Conservation (phyloP, 2,113 vertebrate genomes). For the Gallinago media region DNA sequence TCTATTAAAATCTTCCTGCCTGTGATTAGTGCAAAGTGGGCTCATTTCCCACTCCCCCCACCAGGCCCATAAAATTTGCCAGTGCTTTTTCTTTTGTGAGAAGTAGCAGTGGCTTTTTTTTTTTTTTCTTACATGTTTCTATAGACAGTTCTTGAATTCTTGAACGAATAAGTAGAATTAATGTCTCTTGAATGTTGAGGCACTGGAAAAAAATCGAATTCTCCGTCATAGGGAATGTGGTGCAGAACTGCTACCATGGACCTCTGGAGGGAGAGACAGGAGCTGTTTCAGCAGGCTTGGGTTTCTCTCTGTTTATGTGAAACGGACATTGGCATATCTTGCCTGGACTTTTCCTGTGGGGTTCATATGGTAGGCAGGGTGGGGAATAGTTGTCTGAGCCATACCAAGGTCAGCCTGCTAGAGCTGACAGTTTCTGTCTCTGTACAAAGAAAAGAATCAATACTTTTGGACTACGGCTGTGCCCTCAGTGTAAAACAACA, state of each 20-base stretch:
- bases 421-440: conserved; percentile 98
- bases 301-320: conserved; percentile 77
- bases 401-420: conserved; percentile 94
- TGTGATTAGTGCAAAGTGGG: conserved; percentile 30
- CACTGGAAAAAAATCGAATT: conserved; percentile 78
- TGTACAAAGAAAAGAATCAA: conserved; percentile 98
- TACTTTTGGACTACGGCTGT: conserved; percentile 98
- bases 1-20: conserved; percentile 47
- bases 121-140: not conserved
- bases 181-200: conserved; percentile 29
- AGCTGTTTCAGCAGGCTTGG: conserved; percentile 76
- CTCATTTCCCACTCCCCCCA: conserved; percentile 21
- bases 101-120: not conserved
- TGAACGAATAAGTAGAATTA: conserved; percentile 57
- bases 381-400: conserved; percentile 93
- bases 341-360: conserved; percentile 83
- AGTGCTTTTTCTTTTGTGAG: not conserved
- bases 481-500: conserved; percentile 98
- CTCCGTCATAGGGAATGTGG: conserved; percentile 82
- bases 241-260: conserved; percentile 77
- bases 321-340: conserved; percentile 80
- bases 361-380: conserved; percentile 86
- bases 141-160: conserved; percentile 25
- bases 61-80: not conserved
- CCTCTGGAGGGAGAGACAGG: conserved; percentile 72